Percentiles rank a stretch among this genome's conserved stretches.
phyloP scores from a whole-genome alignment of 2,888 invertebrate genomes.

The Microctonus hyperodae region DNA sequence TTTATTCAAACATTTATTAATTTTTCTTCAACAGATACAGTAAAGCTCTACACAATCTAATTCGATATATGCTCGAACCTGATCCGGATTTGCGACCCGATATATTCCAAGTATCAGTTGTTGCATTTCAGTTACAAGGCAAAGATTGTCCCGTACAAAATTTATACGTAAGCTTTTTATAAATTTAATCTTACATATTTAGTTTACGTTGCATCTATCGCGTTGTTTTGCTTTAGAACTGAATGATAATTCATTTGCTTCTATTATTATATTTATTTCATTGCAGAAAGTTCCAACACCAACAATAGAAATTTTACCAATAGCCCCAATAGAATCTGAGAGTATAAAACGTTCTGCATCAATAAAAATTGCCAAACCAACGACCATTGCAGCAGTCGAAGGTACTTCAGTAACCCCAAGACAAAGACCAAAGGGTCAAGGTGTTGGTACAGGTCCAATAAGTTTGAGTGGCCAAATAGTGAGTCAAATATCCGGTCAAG shows the following conservation, averaged over 20 bases:
- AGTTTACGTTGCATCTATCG: neutral
- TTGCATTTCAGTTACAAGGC: constrained; percentile 75
- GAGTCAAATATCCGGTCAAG: constrained; percentile 61
- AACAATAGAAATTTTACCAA: constrained; percentile 70
- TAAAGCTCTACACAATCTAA: constrained; percentile 57
- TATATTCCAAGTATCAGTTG: constrained; percentile 81
- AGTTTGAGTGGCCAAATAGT: constrained; percentile 60
- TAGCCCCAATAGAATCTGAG: constrained; percentile 77
- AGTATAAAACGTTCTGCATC: constrained; percentile 67
- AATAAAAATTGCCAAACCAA: constrained; percentile 63
- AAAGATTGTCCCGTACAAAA: constrained; percentile 83
- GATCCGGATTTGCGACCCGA: constrained; percentile 85
- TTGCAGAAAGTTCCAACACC: constrained; percentile 73
- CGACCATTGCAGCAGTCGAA: constrained; percentile 66
- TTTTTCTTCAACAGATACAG: constrained; percentile 50
- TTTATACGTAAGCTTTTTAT: constrained; percentile 71
- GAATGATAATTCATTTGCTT: too few relatives aligned
- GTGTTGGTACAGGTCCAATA: constrained; percentile 57
- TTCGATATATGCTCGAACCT: constrained; percentile 80
- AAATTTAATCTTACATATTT: neutral
- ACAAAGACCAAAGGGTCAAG: constrained; percentile 78
- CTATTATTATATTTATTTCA: constrained; percentile 20
- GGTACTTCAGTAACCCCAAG: constrained; percentile 85
- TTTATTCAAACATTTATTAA: too few relatives aligned
- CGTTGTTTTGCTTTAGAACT: constrained; percentile 9